Base-by-base conservation (phyloP, 2,113 vertebrate genomes). In the Ptilorrhoa leucosticta region DNA sequence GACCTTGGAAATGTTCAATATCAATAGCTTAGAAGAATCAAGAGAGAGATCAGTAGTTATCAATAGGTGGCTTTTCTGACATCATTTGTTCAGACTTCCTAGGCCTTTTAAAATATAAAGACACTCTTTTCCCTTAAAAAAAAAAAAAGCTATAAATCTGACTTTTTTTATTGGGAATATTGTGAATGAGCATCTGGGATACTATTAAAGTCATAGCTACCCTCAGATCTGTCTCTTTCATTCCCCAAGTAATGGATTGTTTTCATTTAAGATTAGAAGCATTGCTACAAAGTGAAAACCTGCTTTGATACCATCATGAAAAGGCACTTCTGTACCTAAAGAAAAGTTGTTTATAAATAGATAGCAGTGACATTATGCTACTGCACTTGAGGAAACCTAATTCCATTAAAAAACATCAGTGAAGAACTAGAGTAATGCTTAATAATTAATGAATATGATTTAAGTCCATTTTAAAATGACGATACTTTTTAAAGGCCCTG, bases 261-360 rank as follows among this genome's bases (percentile, higher is more conserved):
- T 96, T 96, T 97, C 51, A 93, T 82, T 97, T 91, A 93, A 94
- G 91, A 90, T 96, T 93, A 96, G 76, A 97, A 94, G 24, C 87
- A 78, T 96, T 83, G 33, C 82, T 94, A 70, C 89, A 94, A 97
- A 97, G 81, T 83, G 84, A 95, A 97, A 97, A 75, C n/a, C 94
- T 97, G 92, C 98, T 98, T 98, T 98, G 98, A 98, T 98, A 97
- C 87, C 94, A 96, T 98, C 98, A 98, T 98, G 97, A 98, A 98
- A 99, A 98, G 98, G 95, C 96, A 98, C 96, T 98, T 98, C 97
- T 96, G 97, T 97, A 98, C 95, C 97, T 97, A 98, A 98, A 98
- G 98, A 98, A 90, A 95, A 98, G 95, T 89, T 94, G 94, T 97
- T 98, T 99, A 99, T 98, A 99, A 99, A 99, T 99, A 99, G 98